Base-by-base conservation (phyloP, 2,113 vertebrate genomes). In the Oryzias javanicus region DNA sequence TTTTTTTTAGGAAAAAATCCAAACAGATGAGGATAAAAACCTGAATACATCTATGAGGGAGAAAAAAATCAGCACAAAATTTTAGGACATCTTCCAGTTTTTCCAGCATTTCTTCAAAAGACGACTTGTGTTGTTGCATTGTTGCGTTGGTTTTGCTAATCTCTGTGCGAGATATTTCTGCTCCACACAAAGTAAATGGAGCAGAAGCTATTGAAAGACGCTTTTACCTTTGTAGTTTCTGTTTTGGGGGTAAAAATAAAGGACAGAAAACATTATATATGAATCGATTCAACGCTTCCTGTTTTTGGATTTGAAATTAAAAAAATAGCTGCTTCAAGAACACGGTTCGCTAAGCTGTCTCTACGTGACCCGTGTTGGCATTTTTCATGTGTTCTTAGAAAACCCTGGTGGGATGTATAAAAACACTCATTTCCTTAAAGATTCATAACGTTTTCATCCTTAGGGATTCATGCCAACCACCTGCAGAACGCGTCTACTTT, bases 101-200 rank as follows among this genome's bases (percentile, higher is more conserved):
- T 69, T 20, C 25, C 19, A 65, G 44, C 25, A 74, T 74, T 44
- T 67, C 55, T 67, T 62, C 60, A 65, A 77, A 81, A 55, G 44
- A 67, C 54, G 42, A 52, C 50, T 64, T 61, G 70, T 78, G 46
- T 67, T 46, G 49, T 35, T 50, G 70, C 67, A 67, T 81, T 88
- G 79, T 81, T 75, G 76, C 70, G 60, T 77, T 70, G 54, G 67
- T 49, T 55, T 78, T 81, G 69, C 70, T 81, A 69, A 77, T 88
- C 78, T 77, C 54, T 68, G 47, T 63, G 57, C 73, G 46, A 57
- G 17, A 42, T 75, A 55, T 78, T 72, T 44, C 57, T n/a, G 19
- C 72, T 64, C 47, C 40, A 62, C 48, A 75, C 67, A 54, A 51
- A 71, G 62, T 66, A 79, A 83, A 84, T 70, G 74, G 62, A 73